Conservation (phyloP, 2,888 invertebrate species). For the Andrena flavipes region DNA sequence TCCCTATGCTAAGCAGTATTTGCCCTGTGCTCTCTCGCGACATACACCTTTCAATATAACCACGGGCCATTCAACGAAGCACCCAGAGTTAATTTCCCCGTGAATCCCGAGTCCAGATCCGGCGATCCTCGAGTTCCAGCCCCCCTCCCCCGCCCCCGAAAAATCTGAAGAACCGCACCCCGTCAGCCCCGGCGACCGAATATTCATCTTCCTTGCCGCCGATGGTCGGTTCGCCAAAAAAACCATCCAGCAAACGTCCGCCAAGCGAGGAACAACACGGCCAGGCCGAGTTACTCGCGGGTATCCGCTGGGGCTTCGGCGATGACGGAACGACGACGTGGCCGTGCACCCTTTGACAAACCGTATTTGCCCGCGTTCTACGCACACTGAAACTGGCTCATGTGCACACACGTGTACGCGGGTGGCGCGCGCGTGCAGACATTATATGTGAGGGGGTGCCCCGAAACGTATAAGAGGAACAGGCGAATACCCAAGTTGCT, state of each 20-base stretch:
- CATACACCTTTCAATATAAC: not conserved
- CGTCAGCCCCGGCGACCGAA: not conserved
- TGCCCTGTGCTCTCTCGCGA: too few relatives aligned
- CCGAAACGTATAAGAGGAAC: conserved; percentile 83
- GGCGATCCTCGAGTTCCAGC: not conserved
- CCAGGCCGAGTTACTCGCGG: conserved; percentile 33
- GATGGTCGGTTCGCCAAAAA: not conserved
- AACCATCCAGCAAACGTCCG: not conserved
- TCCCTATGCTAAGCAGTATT: too few relatives aligned
- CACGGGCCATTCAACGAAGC: not conserved
- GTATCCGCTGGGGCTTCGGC: conserved; percentile 41
- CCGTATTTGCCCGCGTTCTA: conserved; percentile 16
- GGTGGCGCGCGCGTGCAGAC: conserved; percentile 36
- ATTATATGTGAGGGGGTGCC: conserved; percentile 64
- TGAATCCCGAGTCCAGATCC: not conserved
- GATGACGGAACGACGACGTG: conserved; percentile 49
- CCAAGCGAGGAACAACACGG: not conserved
- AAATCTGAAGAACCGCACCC: not conserved
- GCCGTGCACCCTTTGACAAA: conserved; percentile 14
- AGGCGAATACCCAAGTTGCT: conserved; percentile 84
- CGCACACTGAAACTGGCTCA: not conserved
- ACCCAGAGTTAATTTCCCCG: not conserved
- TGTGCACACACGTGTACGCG: not conserved
- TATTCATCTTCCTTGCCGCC: not conserved
- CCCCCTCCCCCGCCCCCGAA: not conserved